These are phyloP conservation scores for Carduelis carduelis DNA, from an alignment of 2,797 vertebrate genomes.

Conservation along the genomic window DNA sequence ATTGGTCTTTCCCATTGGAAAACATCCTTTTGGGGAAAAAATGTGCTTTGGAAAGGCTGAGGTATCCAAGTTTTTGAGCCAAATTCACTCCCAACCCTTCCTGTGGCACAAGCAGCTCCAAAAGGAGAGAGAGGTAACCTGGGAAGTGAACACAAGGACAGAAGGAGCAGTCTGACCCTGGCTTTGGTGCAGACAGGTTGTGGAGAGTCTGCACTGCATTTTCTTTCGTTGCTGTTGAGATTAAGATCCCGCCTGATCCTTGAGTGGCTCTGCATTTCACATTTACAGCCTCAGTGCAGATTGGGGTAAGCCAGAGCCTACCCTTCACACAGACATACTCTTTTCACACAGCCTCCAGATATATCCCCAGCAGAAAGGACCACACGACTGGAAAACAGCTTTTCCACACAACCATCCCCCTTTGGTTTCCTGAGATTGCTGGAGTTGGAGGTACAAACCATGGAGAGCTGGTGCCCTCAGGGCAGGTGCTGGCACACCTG, in stretches of 20 bases:
- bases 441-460: background rate
- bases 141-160: background rate
- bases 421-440: background rate
- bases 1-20: background rate
- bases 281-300: background rate
- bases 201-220: background rate
- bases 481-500: background rate
- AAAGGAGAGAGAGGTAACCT: background rate
- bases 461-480: background rate
- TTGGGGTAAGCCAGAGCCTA: background rate
- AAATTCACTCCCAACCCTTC: background rate
- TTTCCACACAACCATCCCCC: background rate
- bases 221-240: fast-evolving
- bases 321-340: background rate
- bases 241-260: background rate
- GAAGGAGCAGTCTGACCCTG: background rate
- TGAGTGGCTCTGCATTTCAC: background rate
- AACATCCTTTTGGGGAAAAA: background rate
- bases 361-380: background rate
- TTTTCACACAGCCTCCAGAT: background rate
- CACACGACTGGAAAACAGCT: background rate
- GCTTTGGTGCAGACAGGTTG: background rate
- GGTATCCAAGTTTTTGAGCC: background rate
- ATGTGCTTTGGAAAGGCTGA: background rate
- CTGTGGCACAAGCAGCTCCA: background rate